These are phyloP conservation scores for Nycticryphes semicollaris DNA, from an alignment of 2,113 vertebrate species.

Conservation along the genomic window DNA sequence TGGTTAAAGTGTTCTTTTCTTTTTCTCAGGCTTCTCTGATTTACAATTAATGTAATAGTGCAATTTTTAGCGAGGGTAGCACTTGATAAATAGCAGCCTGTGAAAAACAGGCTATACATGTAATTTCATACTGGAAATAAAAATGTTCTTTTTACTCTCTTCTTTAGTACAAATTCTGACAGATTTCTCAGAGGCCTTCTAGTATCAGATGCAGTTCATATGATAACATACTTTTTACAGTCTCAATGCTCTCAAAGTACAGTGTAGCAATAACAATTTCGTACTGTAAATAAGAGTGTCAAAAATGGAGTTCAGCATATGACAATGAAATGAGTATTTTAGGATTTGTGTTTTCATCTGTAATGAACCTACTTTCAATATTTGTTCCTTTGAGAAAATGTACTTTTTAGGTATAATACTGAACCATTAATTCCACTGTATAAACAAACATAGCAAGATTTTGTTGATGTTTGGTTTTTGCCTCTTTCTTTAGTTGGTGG, in stretches of 20 bases:
- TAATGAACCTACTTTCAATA: background rate
- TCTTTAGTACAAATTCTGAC: background rate
- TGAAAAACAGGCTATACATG: background rate
- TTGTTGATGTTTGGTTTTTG: background rate
- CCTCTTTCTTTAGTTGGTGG: background rate
- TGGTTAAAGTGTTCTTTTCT: background rate
- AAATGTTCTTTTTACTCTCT: background rate
- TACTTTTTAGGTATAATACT: background rate
- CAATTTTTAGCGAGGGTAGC: background rate
- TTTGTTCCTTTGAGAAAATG: background rate
- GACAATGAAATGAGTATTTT: background rate
- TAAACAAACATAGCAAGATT: background rate
- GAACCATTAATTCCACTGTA: background rate
- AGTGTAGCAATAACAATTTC: background rate
- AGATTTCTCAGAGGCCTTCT: background rate
- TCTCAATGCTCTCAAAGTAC: background rate
- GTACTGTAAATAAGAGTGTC: background rate
- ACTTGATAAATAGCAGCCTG: background rate
- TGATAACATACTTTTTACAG: background rate
- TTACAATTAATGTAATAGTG: background rate
- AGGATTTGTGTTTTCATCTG: background rate
- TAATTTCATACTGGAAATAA: background rate
- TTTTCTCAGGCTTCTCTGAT: background rate
- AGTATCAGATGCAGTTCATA: background rate
- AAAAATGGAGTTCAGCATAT: background rate